Evolutionary conservation across 2,113 vertebrate species (phyloP).

Genomic region (Recurvirostra avosetta): DNA sequence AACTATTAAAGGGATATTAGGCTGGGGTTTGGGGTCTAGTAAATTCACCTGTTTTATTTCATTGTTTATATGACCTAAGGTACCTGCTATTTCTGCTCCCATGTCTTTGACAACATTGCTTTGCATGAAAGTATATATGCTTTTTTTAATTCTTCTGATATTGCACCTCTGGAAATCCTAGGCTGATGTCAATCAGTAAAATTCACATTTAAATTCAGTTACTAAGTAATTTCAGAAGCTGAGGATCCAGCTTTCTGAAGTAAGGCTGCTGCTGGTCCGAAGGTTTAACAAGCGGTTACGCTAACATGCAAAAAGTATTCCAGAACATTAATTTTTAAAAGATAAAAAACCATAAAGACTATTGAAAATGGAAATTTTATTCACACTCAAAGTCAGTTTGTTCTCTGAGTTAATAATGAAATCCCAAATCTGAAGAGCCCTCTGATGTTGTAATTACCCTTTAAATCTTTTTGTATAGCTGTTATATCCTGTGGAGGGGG

Average conservation of each 20-base stretch:
- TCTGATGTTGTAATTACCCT: neutral
- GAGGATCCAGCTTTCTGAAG: neutral
- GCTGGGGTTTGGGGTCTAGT: neutral
- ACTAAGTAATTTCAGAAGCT: neutral
- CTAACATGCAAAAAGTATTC: neutral
- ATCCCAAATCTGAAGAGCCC: neutral
- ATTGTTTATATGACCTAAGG: neutral
- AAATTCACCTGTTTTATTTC: neutral
- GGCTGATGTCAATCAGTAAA: neutral
- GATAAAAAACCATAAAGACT: neutral
- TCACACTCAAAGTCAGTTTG: neutral
- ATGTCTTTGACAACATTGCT: neutral
- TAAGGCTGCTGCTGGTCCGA: neutral
- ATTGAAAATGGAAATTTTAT: conserved; percentile 4
- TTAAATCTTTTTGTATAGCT: neutral
- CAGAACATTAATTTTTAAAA: neutral
- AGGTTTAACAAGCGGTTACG: neutral
- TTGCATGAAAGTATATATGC: neutral
- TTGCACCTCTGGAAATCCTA: neutral
- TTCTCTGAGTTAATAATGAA: neutral
- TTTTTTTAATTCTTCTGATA: neutral
- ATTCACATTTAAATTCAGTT: neutral
- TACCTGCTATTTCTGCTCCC: neutral
- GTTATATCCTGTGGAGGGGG: neutral
- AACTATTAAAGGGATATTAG: neutral